Evolutionary conservation across 2,888 invertebrate species (phyloP).

Genomic region (Automeris io): DNA sequence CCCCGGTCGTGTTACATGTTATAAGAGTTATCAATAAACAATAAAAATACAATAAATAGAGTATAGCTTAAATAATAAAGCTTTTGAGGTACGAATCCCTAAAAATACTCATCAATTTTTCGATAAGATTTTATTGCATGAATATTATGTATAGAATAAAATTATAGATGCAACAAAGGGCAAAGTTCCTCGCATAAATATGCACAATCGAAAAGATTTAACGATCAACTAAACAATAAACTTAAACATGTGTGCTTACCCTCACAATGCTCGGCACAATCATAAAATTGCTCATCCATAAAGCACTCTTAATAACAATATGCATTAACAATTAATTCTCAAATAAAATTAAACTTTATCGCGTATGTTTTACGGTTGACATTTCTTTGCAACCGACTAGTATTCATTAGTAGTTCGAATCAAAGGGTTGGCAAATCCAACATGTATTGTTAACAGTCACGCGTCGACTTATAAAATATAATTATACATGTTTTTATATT

Average conservation of each 20-base stretch:
- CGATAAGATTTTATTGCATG: too few relatives aligned
- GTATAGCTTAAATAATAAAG: too few relatives aligned
- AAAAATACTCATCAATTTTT: too few relatives aligned
- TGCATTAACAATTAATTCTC: conserved; percentile 32
- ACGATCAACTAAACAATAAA: conserved; percentile 33
- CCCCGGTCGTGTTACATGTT: too few relatives aligned
- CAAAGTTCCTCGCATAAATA: conserved; percentile 5
- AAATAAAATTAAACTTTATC: conserved; percentile 25
- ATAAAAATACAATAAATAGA: too few relatives aligned
- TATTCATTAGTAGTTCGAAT: conserved; percentile 65
- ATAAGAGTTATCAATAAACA: too few relatives aligned
- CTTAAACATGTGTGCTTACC: conserved; percentile 33
- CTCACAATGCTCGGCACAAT: conserved; percentile 49
- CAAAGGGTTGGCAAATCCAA: conserved; percentile 76
- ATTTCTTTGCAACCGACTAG: conserved; percentile 15
- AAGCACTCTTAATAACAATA: conserved; percentile 57
- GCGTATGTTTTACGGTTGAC: conserved; percentile 20
- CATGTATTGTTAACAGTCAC: conserved; percentile 71
- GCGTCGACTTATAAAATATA: conserved; percentile 63
- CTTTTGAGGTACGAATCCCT: too few relatives aligned
- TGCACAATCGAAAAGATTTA: conserved; percentile 25
- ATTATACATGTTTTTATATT: conserved; percentile 62
- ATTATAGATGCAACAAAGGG: not conserved
- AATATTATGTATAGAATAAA: too few relatives aligned
- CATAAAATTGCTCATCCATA: conserved; percentile 72